Percentiles rank a stretch among this genome's conserved stretches.
These are phyloP conservation scores for Ambastaia sidthimunki DNA, from an alignment of 2,797 vertebrate species.

Conservation along the genomic window DNA sequence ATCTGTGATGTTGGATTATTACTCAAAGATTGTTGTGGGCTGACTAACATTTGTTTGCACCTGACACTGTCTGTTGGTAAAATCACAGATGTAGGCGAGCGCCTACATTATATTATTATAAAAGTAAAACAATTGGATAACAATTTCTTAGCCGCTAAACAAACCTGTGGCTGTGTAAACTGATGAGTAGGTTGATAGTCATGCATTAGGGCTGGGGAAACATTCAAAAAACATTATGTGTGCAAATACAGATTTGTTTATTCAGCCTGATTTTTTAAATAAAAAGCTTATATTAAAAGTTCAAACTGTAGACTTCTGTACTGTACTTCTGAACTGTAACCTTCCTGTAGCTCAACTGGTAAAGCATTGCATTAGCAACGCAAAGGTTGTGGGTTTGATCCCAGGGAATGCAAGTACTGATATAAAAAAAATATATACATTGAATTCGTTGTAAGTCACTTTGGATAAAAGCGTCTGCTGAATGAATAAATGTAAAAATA, in stretches of 20 bases:
- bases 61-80: conserved; percentile 74
- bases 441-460: too few relatives aligned
- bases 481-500: too few relatives aligned
- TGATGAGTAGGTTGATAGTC: background rate
- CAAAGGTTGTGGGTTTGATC: too few relatives aligned
- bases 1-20: conserved; percentile 70
- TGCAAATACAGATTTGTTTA: background rate
- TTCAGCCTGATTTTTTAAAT: background rate
- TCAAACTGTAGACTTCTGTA: background rate
- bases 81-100: conserved; percentile 69
- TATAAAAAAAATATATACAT: too few relatives aligned
- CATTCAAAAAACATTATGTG: background rate
- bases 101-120: conserved; percentile 48
- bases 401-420: too few relatives aligned
- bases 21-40: conserved; percentile 71
- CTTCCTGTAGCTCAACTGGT: too few relatives aligned
- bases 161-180: conserved; percentile 13
- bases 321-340: too few relatives aligned
- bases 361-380: too few relatives aligned
- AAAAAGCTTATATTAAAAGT: background rate
- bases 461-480: too few relatives aligned
- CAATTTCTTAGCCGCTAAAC: conserved; percentile 60
- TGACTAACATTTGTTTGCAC: conserved; percentile 76
- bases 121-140: conserved; percentile 66
- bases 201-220: background rate